phyloP scores from a whole-genome alignment of 2,888 invertebrate species.

The Pterostichus madidus region DNA sequence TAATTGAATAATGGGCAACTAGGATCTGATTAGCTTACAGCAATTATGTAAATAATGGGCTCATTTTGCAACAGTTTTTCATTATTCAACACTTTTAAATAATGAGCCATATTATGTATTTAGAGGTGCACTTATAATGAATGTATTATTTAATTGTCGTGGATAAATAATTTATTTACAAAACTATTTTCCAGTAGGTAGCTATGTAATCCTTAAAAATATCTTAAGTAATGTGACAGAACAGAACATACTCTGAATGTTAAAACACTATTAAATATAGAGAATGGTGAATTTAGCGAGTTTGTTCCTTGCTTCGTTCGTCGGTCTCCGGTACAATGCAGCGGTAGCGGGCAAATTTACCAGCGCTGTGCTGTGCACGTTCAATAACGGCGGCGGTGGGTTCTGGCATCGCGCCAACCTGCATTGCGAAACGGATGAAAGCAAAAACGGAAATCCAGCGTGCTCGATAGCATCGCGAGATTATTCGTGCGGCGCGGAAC shows the following conservation, averaged over 20 bases:
- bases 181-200: too few relatives aligned
- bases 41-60: too few relatives aligned
- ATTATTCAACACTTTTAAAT: too few relatives aligned
- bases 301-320: neutral
- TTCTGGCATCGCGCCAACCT: slow-evolving; percentile 59
- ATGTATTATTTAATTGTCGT: too few relatives aligned
- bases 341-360: neutral
- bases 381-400: slow-evolving; percentile 42
- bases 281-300: neutral
- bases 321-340: neutral
- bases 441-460: slow-evolving; percentile 65
- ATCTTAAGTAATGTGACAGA: neutral
- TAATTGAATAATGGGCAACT: too few relatives aligned
- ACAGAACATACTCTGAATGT: neutral
- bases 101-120: too few relatives aligned
- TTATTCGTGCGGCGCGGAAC: slow-evolving; percentile 31
- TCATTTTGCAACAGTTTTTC: too few relatives aligned
- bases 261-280: slow-evolving; percentile 18
- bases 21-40: too few relatives aligned
- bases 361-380: neutral
- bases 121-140: too few relatives aligned
- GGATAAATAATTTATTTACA: too few relatives aligned
- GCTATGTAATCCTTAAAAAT: too few relatives aligned
- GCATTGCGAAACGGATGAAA: slow-evolving; percentile 56
- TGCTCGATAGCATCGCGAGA: slow-evolving; percentile 58